Evolutionary conservation across 2,797 vertebrate species (phyloP).

Genomic region (Furcifer pardalis): DNA sequence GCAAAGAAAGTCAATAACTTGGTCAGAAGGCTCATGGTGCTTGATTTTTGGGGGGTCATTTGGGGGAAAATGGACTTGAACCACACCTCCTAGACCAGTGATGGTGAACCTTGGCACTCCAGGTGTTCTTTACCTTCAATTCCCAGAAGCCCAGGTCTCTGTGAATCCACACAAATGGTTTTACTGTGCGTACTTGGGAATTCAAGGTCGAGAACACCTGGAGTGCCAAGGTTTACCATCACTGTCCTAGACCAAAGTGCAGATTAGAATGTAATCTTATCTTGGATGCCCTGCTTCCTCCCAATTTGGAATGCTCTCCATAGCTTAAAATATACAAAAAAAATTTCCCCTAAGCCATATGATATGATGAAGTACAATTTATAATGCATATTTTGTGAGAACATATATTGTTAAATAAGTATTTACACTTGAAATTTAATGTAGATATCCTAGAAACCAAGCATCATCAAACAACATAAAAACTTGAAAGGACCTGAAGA

Average conservation of each 20-base stretch:
- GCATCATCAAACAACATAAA: no score
- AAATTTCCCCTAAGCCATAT: neutral
- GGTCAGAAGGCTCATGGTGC: neutral
- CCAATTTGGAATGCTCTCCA: neutral
- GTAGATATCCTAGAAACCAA: no score
- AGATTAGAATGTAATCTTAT: neutral
- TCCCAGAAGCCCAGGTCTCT: no score
- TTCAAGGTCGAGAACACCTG: no score
- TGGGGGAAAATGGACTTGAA: neutral
- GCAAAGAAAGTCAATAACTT: conserved; percentile 41
- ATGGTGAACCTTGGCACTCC: no score
- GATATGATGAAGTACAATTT: neutral
- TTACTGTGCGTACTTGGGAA: no score
- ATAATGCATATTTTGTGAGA: neutral
- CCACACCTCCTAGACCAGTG: neutral
- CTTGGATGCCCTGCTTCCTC: no score
- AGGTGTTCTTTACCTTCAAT: no score
- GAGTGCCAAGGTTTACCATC: no score
- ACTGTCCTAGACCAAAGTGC: neutral
- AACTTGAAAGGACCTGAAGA: no score
- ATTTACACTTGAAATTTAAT: neutral
- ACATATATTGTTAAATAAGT: neutral
- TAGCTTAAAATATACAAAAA: neutral
- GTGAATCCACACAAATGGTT: no score
- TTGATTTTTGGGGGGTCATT: neutral